These are phyloP conservation scores for Eudemis profundana DNA, from an alignment of 2,888 invertebrate genomes.

Conservation along the genomic window DNA sequence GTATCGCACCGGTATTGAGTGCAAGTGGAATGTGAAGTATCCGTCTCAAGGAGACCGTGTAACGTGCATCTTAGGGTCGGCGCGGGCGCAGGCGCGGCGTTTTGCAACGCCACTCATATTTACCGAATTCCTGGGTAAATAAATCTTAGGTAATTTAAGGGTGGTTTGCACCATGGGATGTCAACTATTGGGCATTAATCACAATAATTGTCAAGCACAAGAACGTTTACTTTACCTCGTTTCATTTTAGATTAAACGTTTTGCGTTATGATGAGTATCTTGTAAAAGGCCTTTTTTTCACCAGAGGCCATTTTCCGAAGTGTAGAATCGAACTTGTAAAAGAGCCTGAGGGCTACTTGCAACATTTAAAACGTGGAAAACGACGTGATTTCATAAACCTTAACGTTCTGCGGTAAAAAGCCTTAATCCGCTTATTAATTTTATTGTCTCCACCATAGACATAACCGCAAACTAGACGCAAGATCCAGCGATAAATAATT, in stretches of 20 bases:
- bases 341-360: too few species aligned
- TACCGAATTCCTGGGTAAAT: not conserved
- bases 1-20: conserved; percentile 1
- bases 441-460: conserved; percentile 8
- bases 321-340: too few species aligned
- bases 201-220: too few species aligned
- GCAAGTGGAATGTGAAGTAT: conserved; percentile 13
- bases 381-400: too few species aligned
- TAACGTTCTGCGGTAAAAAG: not conserved
- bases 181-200: too few species aligned
- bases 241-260: too few species aligned
- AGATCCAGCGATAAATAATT: conserved; percentile 28
- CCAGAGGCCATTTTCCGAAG: too few species aligned
- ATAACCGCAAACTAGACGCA: conserved; percentile 29
- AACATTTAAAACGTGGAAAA: not conserved
- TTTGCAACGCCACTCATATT: conserved; percentile 1
- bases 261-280: too few species aligned
- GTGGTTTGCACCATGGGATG: too few species aligned
- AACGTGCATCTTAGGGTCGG: conserved; percentile 16
- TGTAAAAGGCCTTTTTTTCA: too few species aligned
- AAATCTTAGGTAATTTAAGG: too few species aligned
- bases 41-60: conserved; percentile 22
- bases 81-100: not conserved
- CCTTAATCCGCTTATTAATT: conserved; percentile 17
- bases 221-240: too few species aligned